Percentiles rank a stretch among this genome's conserved stretches.
These are phyloP conservation scores for Zele albiditarsus DNA, from an alignment of 2,888 invertebrate species.

Conservation along the genomic window DNA sequence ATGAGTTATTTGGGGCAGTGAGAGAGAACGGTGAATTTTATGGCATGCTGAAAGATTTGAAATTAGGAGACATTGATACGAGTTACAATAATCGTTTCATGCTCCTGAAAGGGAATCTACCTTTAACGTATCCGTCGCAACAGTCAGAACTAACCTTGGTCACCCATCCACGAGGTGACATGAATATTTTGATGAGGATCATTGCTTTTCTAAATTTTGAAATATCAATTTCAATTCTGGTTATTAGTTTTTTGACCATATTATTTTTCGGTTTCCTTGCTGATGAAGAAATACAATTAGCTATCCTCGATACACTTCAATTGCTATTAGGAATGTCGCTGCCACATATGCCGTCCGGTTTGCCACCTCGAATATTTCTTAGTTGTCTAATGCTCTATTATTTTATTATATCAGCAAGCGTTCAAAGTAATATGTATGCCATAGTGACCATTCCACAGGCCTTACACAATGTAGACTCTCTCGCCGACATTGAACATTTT, in stretches of 20 bases:
- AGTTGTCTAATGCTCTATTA: not conserved
- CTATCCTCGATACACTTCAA: not conserved
- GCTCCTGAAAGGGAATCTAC: not conserved
- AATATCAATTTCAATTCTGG: not conserved
- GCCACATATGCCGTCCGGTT: not conserved
- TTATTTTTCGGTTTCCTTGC: not conserved
- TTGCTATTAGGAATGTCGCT: not conserved
- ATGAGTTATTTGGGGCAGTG: not conserved
- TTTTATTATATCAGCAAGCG: not conserved
- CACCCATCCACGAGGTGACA: not conserved
- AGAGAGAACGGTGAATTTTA: not conserved
- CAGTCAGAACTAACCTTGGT: not conserved
- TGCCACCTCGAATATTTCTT: not conserved
- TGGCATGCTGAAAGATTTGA: not conserved
- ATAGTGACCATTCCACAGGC: not conserved
- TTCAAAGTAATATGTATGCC: not conserved
- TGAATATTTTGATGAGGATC: constrained; percentile 1
- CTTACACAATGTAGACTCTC: not conserved
- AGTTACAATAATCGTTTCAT: not conserved
- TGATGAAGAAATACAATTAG: not conserved
- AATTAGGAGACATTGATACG: not conserved
- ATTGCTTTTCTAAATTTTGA: not conserved
- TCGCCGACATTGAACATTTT: not conserved
- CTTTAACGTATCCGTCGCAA: not conserved
- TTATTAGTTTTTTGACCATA: not conserved